Percentiles rank a stretch among this genome's conserved stretches.
phyloP scores from a whole-genome alignment of 2,113 vertebrate genomes.

The Brevimyrus niger region DNA sequence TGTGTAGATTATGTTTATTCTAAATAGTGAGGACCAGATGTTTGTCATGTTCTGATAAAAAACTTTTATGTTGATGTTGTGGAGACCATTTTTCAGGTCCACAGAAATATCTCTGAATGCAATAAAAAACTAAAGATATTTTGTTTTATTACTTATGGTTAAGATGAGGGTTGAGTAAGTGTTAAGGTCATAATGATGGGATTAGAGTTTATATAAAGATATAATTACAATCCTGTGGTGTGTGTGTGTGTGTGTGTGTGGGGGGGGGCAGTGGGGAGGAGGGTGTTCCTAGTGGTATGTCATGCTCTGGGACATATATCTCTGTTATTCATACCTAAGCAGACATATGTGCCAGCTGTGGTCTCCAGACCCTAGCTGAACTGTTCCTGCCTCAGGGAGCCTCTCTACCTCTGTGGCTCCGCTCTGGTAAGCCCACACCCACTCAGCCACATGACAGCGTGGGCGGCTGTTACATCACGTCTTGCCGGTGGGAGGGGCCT shows the following conservation, averaged over 20 bases:
- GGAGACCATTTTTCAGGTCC: too few relatives aligned
- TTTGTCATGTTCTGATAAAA: too few relatives aligned
- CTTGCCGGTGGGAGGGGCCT: background rate
- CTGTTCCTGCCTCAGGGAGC: background rate
- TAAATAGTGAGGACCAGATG: too few relatives aligned
- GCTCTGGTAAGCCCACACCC: background rate
- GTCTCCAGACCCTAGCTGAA: background rate
- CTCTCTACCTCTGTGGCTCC: background rate
- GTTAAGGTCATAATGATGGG: too few relatives aligned
- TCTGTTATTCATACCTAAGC: background rate
- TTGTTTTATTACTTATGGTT: too few relatives aligned
- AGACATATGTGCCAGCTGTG: background rate
- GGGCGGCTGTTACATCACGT: slow-evolving; percentile 7
- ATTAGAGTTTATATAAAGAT: too few relatives aligned
- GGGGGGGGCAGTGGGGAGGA: too few relatives aligned
- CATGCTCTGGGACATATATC: background rate
- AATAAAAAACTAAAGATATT: too few relatives aligned
- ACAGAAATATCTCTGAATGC: too few relatives aligned
- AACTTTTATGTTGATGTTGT: too few relatives aligned
- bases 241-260: background rate
- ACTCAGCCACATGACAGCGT: background rate
- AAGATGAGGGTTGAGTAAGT: too few relatives aligned
- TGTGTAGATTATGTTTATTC: background rate
- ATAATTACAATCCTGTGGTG: too few relatives aligned
- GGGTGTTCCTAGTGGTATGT: background rate